These are phyloP conservation scores for Mythimna impura DNA, from an alignment of 2,888 invertebrate species.

Conservation along the genomic window DNA sequence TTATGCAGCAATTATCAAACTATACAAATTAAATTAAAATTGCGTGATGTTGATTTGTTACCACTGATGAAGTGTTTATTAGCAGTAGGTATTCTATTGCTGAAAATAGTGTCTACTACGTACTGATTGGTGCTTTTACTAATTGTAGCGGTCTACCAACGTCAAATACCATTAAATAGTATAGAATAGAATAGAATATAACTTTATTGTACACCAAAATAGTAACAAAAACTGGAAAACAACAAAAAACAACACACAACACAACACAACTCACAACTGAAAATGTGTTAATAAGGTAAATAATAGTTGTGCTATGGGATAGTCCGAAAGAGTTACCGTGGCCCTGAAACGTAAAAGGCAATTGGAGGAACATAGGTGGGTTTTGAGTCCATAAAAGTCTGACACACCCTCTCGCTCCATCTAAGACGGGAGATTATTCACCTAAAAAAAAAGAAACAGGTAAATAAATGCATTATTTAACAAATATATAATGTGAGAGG, in stretches of 20 bases:
- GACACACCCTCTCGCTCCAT: not conserved
- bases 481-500: not conserved
- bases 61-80: not conserved
- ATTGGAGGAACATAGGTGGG: no score
- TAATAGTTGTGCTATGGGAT: no score
- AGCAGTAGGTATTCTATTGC: no score
- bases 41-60: not conserved
- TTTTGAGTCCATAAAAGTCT: no score
- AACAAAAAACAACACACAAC: no score
- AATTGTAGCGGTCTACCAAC: not conserved
- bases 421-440: not conserved
- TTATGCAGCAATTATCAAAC: not conserved
- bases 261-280: no score
- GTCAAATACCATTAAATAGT: not conserved
- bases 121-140: not conserved
- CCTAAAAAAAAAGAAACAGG: not conserved
- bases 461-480: not conserved
- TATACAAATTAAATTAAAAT: not conserved
- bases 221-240: no score
- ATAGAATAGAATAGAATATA: no score
- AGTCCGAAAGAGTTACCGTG: no score
- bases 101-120: not conserved
- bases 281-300: not conserved
- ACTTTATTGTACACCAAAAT: no score
- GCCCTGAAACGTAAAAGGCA: no score